Conservation (phyloP, 1,140 invertebrate genomes). For the Micrasema longulum region DNA sequence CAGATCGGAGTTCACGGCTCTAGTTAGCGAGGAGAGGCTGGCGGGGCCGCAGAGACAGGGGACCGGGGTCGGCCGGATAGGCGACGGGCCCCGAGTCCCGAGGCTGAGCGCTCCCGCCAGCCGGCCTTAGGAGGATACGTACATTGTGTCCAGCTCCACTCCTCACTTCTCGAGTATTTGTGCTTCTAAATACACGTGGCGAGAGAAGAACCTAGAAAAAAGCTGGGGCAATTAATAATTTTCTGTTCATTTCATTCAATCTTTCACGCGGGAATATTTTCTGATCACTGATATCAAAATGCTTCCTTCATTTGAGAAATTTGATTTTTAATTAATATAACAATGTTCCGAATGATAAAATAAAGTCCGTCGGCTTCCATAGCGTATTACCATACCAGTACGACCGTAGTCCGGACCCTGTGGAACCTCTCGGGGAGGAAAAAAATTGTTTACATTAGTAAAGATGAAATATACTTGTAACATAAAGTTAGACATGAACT, state of each 20-base stretch:
- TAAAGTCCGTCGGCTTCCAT: no score
- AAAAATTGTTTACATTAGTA: conserved; percentile 55
- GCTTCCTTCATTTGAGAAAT: conserved; percentile 17
- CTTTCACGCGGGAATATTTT: conserved; percentile 57
- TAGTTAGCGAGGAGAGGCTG: neutral
- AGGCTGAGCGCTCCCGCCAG: conserved; percentile 44
- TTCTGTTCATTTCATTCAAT: conserved; percentile 63
- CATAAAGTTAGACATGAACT: no score
- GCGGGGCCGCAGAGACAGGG: conserved; percentile 17
- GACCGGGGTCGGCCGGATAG: neutral
- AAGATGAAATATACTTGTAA: neutral
- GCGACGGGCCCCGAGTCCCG: conserved; percentile 1
- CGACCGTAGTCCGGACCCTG: conserved; percentile 47
- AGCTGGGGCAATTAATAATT: conserved; percentile 70
- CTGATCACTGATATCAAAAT: conserved; percentile 37
- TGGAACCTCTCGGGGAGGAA: conserved; percentile 51
- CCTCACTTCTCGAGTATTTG: conserved; percentile 49
- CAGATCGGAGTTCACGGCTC: neutral
- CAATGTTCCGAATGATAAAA: conserved; percentile 1
- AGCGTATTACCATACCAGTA: conserved; percentile 46
- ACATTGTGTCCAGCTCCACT: conserved; percentile 47
- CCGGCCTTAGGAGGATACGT: conserved; percentile 51
- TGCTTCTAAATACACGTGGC: conserved; percentile 55
- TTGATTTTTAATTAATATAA: conserved; percentile 12
- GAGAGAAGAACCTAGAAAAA: conserved; percentile 58